Percentiles rank a stretch among this genome's conserved stretches.
phyloP scores from a whole-genome alignment of 2,888 invertebrate genomes.

The Rugalucina vietnamica region DNA sequence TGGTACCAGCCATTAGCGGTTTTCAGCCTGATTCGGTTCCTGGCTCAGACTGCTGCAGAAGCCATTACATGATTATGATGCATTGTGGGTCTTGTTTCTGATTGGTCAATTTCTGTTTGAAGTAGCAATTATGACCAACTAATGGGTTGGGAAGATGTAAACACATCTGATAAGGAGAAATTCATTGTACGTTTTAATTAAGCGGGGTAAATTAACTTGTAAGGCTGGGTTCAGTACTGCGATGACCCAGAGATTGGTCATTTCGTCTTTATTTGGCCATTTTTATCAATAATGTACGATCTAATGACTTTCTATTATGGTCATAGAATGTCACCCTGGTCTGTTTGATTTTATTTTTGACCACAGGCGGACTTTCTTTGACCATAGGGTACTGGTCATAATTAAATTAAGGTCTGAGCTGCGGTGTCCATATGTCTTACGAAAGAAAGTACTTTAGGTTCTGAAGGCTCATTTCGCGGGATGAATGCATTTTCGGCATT shows the following conservation, averaged over 20 bases:
- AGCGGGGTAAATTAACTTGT: conserved; percentile 11
- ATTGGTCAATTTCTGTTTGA: conserved; percentile 7
- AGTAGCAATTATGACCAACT: conserved; percentile 1
- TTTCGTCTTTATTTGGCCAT: conserved; percentile 2
- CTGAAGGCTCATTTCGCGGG: background rate
- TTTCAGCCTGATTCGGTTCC: background rate
- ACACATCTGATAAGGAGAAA: background rate
- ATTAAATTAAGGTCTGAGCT: conserved; percentile 1
- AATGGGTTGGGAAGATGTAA: background rate
- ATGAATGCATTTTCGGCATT: background rate
- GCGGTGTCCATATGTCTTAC: background rate
- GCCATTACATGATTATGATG: background rate
- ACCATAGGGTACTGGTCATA: conserved; percentile 1
- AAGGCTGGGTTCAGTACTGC: background rate
- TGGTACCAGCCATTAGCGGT: conserved; percentile 1
- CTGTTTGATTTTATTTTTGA: conserved; percentile 16
- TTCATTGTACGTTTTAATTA: conserved; percentile 10
- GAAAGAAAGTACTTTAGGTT: background rate
- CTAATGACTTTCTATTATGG: conserved; percentile 1
- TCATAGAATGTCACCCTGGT: background rate
- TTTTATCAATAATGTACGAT: conserved; percentile 9
- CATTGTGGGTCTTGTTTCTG: conserved; percentile 6
- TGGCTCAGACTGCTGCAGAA: background rate
- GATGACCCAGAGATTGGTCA: conserved; percentile 6
- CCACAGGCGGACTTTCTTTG: background rate